Base-by-base conservation (phyloP, 2,113 vertebrate species). In the Danio rerio region DNA sequence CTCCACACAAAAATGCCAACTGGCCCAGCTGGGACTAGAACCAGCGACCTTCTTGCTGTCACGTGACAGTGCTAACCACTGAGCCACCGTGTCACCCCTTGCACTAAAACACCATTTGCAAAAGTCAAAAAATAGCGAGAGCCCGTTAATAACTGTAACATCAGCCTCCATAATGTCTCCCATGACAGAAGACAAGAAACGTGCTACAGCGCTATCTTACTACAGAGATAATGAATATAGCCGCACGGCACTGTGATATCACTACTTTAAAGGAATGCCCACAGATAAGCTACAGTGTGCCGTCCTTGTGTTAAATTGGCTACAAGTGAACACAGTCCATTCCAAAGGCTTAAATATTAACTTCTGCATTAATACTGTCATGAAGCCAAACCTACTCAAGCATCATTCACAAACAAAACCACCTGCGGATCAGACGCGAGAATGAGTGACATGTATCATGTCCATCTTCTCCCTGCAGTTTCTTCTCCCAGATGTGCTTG, bases 271-370 rank as follows among this genome's bases (percentile, higher is more conserved):
- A 56, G 49, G 52, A 74, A 74, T 55, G 21, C 15, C 59, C 21
- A 7, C 49, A 66, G 62, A 78, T 78, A 66, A 78, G 61, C 47
- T 52, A 63, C 75, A 65, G 5, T 52, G 8, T 42, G 16, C 5
- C 65, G 10, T 20, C 5, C n/a, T 63, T 11, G 50, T 7, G 56
- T 50, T 8, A n/a, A 21, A 71, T 15, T 31, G 20, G 18, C 16
- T 58, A 21, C 9, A 52, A 7, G n/a, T 43, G 81, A 59, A 40
- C 84, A 85, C 80, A 85, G 80, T 85, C 74, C 84, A 82, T 47
- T 63, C 52, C 43, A 13, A 15, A 0, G 12, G 74, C 62, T 78
- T 82, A 85, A 81, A 73, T 47, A 82, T 85, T 78, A 61, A 79
- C 80, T 31, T 18, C 31, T 31, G 31, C 31, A 31, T 31, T 31